Base-by-base conservation (phyloP, 1,140 invertebrate species). In the Bombus polaris region DNA sequence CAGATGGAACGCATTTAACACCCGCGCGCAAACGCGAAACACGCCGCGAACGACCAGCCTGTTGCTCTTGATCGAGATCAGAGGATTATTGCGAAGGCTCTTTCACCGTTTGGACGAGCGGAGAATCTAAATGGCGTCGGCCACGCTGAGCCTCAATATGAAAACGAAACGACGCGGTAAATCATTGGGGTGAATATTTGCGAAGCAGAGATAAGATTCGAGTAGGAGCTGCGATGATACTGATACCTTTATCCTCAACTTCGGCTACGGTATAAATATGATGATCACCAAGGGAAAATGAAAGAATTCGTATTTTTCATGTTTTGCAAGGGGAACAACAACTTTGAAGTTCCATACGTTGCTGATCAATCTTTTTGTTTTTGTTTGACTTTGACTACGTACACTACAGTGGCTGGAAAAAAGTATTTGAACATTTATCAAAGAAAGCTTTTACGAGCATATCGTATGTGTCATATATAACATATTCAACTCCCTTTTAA, bases 1-100 rank as follows among this genome's bases (percentile, higher is more conserved):
- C 78, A 85, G 75, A 87, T 85, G 81, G 78, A 80, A 85, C 82
- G 85, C 81, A 78, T 90, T 90, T 89, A 90, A 86, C 80, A 74
- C 85, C 66, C 74, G 73, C 83, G 66, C 83, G 85, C 85, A 39
- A 83, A 66, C 79, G 47, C 65, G 62, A 75, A 85, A 82, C 80
- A 77, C 57, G 35, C 66, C 22, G 65, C 70, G 47, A 73, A 66
- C 66, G 32, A 37, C 78, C 75, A 25, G 80, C 75, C 37, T 66
- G 74, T 86, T 83, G 80, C 65, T 47, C 42, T 81, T 53, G 87
- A 86, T 68, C 80, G 53, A 83, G 80, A 86, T 86, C 75, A 47
- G 32, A 70, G 81, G 59, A 89, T 89, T 80, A 80, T 83, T 81
- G 47, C 76, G n/a, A 80, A 53, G 75, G 42, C 66, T 78, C 71